Percentiles rank a stretch among this genome's conserved stretches.
These are phyloP conservation scores for Campylomormyrus tamandua DNA, from an alignment of 2,113 vertebrate species.

Conservation along the genomic window DNA sequence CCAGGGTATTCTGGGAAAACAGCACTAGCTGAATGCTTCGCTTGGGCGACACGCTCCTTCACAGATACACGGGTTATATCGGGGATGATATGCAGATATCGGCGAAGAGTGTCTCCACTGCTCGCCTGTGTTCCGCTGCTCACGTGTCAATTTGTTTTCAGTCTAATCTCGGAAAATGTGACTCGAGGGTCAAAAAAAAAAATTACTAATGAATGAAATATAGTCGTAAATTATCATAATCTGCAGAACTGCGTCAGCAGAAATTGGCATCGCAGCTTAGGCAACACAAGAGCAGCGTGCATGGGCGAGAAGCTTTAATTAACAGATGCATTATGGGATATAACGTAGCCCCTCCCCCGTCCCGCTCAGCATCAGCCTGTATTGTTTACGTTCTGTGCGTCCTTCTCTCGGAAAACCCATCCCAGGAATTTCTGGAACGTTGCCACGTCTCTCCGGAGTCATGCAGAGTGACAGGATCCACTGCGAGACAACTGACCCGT, in stretches of 20 bases:
- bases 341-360: neutral
- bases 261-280: neutral
- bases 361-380: neutral
- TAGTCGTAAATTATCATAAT: neutral
- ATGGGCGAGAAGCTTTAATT: neutral
- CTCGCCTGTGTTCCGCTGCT: neutral
- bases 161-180: conserved; percentile 1
- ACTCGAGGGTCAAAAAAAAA: neutral
- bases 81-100: too few species aligned
- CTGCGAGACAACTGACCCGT: neutral
- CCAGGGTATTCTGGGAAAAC: neutral
- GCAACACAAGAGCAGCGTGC: neutral
- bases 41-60: neutral
- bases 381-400: neutral
- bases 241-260: neutral
- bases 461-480: neutral
- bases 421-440: neutral
- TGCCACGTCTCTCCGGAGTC: neutral
- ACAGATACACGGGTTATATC: neutral
- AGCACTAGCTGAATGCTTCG: neutral
- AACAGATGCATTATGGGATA: conserved; percentile 1
- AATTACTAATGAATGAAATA: neutral
- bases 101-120: neutral
- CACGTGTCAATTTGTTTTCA: neutral
- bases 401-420: neutral